Conservation (phyloP, 2,888 invertebrate genomes). For the Lysandra coridon region DNA sequence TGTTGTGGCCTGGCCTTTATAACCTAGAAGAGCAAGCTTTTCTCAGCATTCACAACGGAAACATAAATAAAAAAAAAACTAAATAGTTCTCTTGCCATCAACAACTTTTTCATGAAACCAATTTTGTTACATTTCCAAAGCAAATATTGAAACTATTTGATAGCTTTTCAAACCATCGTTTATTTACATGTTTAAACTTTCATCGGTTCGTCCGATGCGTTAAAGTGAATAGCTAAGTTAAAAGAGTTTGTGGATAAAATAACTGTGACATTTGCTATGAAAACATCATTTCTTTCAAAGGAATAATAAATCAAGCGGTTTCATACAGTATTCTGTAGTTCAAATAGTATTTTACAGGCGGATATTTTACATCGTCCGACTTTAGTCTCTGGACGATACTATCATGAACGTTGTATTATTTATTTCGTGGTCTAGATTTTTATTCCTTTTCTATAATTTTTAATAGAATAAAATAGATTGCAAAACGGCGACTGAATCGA, state of each 20-base stretch:
- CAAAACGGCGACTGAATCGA: too few relatives aligned
- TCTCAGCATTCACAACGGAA: too few relatives aligned
- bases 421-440: background rate
- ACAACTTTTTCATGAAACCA: background rate
- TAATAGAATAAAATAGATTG: too few relatives aligned
- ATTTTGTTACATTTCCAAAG: background rate
- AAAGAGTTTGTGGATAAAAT: background rate
- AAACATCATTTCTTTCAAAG: conserved; percentile 19
- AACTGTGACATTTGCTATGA: conserved; percentile 4
- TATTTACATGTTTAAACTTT: background rate
- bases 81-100: background rate
- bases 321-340: conserved; percentile 14
- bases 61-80: too few relatives aligned
- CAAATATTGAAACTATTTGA: background rate
- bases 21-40: too few relatives aligned
- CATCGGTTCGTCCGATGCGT: background rate
- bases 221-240: conserved; percentile 14
- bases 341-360: background rate
- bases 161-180: background rate
- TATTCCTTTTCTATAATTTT: background rate
- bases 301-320: conserved; percentile 18
- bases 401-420: background rate
- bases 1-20: too few relatives aligned
- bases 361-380: background rate
- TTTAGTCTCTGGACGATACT: background rate